Evolutionary conservation across 2,113 vertebrate genomes (phyloP).

Genomic region (Gnathonemus echidnorhynchus): DNA sequence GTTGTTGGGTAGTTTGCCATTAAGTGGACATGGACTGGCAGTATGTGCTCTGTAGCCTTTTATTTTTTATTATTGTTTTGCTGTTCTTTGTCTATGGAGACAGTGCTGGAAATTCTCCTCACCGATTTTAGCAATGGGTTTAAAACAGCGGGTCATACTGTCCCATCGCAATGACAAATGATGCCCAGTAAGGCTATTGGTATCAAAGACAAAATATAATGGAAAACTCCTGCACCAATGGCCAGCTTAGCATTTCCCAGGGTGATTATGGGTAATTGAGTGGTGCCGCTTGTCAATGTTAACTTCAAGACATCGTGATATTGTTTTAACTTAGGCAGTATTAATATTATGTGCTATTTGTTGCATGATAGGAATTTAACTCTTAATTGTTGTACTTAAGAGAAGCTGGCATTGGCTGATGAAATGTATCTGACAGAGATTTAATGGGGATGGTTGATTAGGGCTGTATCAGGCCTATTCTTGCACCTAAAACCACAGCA

Average conservation of each 20-base stretch:
- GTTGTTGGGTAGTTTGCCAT: conserved; percentile 36
- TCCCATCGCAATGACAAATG: conserved; percentile 69
- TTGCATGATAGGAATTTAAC: conserved; percentile 8
- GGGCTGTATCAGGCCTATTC: background rate
- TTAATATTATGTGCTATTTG: background rate
- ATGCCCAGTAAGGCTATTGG: conserved; percentile 50
- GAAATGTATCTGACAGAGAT: background rate
- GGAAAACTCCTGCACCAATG: conserved; percentile 59
- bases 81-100: conserved; percentile 42
- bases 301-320: conserved; percentile 39
- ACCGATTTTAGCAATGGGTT: conserved; percentile 72
- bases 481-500: background rate
- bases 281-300: conserved; percentile 53
- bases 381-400: conserved; percentile 16
- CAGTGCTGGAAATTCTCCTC: conserved; percentile 64
- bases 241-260: conserved; percentile 31
- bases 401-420: background rate
- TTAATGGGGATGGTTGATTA: background rate
- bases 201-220: conserved; percentile 27
- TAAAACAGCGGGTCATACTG: conserved; percentile 61
- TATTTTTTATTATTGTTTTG: conserved; percentile 31
- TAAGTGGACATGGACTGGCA: conserved; percentile 40
- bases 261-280: conserved; percentile 64
- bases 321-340: background rate
- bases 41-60: background rate